These are phyloP conservation scores for Otus scops DNA, from an alignment of 2,797 vertebrate species.

Conservation along the genomic window DNA sequence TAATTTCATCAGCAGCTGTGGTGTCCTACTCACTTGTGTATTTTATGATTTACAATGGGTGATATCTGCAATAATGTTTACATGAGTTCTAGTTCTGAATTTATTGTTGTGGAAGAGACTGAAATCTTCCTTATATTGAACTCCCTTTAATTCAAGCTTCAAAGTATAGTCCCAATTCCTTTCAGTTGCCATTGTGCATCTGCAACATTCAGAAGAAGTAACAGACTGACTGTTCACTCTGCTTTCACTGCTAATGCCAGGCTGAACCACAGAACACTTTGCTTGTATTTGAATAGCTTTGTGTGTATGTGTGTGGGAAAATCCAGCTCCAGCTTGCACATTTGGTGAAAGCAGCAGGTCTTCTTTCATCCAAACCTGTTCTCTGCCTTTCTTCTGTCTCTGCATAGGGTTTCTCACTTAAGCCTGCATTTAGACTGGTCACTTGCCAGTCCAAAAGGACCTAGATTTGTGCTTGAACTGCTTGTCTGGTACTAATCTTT, in stretches of 20 bases:
- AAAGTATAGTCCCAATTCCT: not conserved
- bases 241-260: not conserved
- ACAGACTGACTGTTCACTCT: not conserved
- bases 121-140: not conserved
- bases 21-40: not conserved
- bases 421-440: not conserved
- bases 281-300: not conserved
- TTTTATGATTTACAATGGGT: not conserved
- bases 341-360: not conserved
- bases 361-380: not conserved
- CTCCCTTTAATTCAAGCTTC: not conserved
- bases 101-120: not conserved
- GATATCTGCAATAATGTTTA: not conserved
- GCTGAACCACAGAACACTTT: not conserved
- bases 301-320: not conserved
- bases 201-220: not conserved
- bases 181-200: not conserved
- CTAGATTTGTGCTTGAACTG: not conserved
- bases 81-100: not conserved
- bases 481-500: not conserved
- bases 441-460: not conserved
- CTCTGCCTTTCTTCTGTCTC: not conserved
- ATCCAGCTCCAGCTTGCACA: not conserved
- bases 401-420: not conserved
- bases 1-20: not conserved